Base-by-base conservation (phyloP, 2,797 vertebrate genomes). In the Siniperca scherzeri region DNA sequence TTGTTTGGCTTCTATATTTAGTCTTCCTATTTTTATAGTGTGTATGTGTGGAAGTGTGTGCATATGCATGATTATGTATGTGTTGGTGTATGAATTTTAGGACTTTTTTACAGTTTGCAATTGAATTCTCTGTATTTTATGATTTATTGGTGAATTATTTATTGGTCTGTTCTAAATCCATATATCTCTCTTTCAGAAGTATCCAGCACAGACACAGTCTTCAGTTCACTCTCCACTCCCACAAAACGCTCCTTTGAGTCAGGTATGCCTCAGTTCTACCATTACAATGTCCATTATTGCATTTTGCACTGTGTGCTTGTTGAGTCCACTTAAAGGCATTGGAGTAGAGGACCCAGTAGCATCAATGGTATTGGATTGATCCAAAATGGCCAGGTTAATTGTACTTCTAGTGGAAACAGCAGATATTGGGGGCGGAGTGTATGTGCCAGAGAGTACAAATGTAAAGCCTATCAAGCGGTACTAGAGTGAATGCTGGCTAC, bases 221-320 rank as follows among this genome's bases (percentile, higher is more conserved):
- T 97, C 90, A 95, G 96, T 94, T 97, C 97, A 1, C 95, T 98
- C 95, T 96, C 96, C 90, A 97, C 98, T 93, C 97, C 98, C 90
- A 97, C 97, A 94, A 99, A 99, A 96, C 97, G 98, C 94, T 96
- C 98, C 94, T 98, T 96, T 22, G 97, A 97, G 90, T 96, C 98
- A 97, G 98, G 98, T 99, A 97, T 9, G 78, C 38, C 67, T 83
- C 65, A 53, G 67, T n/a, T 59, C 33, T 62, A 60, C 70, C 12
- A 55, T 80, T 78, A 50, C 67, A 62, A 0, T 77, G 60, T 52
- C 36, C 25, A 44, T 44, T 52, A 42, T 64, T 81, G 57, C 50
- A 22, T 82, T 87, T 77, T 70, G 30, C 71, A 61, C 64, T 76
- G 21, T 62, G 65, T 33, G 19, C 50, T 67, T 86, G 78, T 84